phyloP scores from a whole-genome alignment of 1,140 invertebrate genomes.

The Drosophila lowei region DNA sequence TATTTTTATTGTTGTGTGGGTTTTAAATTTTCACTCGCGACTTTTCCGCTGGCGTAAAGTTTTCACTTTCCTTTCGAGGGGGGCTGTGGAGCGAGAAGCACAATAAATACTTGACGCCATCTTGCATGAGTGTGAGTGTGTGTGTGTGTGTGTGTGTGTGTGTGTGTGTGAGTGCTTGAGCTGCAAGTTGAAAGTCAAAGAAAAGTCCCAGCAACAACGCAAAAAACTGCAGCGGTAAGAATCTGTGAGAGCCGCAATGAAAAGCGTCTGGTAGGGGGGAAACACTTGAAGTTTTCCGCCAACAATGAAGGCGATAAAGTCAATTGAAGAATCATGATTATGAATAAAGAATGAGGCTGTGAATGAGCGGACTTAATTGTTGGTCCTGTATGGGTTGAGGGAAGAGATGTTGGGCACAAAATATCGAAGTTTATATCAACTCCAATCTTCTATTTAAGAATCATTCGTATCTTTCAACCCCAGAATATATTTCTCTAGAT shows the following conservation, averaged over 20 bases:
- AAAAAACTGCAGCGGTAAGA: conserved; percentile 39
- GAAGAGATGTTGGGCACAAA: too few species aligned
- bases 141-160: conserved; percentile 46
- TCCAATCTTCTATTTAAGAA: too few species aligned
- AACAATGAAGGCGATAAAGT: conserved; percentile 21
- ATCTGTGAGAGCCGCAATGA: conserved; percentile 27
- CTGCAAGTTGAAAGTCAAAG: conserved; percentile 63
- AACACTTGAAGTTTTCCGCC: conserved; percentile 65
- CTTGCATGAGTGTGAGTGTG: conserved; percentile 36
- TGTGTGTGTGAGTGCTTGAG: conserved; percentile 31
- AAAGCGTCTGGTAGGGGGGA: conserved; percentile 43
- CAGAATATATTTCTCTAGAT: too few species aligned
- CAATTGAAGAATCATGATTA: conserved; percentile 47
- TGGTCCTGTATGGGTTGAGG: too few species aligned
- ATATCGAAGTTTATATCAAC: too few species aligned
- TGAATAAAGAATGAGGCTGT: conserved; percentile 23
- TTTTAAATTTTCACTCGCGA: conserved; percentile 69
- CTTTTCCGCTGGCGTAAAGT: conserved; percentile 63
- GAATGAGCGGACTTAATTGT: conserved; percentile 32
- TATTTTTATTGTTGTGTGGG: conserved; percentile 29
- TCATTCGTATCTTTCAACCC: too few species aligned
- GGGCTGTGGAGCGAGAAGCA: conserved; percentile 4
- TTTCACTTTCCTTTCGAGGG: conserved; percentile 69
- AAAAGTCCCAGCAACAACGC: conserved; percentile 37
- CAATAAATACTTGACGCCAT: conserved; percentile 79